Evolutionary conservation across 2,797 vertebrate genomes (phyloP), one percentile per base, ranked within the genome.

Genomic region (Urophycis tenuis): DNA sequence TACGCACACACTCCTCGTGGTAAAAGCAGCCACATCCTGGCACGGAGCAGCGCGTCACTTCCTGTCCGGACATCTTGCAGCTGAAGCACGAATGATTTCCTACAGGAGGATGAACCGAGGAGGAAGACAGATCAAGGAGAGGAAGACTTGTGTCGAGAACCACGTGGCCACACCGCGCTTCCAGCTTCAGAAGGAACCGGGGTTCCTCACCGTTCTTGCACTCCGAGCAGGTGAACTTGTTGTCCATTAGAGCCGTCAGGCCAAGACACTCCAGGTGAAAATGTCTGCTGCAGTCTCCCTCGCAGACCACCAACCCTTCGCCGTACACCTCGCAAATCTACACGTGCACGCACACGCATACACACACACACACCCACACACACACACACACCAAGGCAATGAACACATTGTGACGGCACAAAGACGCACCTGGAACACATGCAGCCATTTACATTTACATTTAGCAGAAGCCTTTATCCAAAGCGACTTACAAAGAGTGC

Each of bases 41-140:
- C 76, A 95, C 94, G 0, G 95, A 96, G 84, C 98, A 99, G 77
- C 96, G 95, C 22, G 93, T 95, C 83, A 98, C 93, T 2, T 97
- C 96, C 15, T 79, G 85, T 3, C 89, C 92, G 0, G 86, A 87
- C 0, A 92, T 88, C 84, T 99, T 99, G 92, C 98, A 99, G 32
- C 96, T 97, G 80, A 99, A 99, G 90, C 97, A 99, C 0, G 91
- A 90, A 81, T 99, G 98, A 81, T 92, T 93, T 36, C 96, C 98
- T 99, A 77, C 83, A 79, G 73, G 73, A 49, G 35, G 36, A 53
- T 3, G 72, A 49, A 5, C 8, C 5, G 9, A 39, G 45, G 74
- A 1, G 60, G 14, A 30, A 49, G 5, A 34, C 3, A 71, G 5
- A 73, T 1, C 3, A n/a, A 19, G 19, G 31, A 33, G 17, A 2